Percentiles rank a stretch among this genome's conserved stretches.
Evolutionary conservation across 2,888 invertebrate species (phyloP).

Genomic region (Drosophila multiciliata): DNA sequence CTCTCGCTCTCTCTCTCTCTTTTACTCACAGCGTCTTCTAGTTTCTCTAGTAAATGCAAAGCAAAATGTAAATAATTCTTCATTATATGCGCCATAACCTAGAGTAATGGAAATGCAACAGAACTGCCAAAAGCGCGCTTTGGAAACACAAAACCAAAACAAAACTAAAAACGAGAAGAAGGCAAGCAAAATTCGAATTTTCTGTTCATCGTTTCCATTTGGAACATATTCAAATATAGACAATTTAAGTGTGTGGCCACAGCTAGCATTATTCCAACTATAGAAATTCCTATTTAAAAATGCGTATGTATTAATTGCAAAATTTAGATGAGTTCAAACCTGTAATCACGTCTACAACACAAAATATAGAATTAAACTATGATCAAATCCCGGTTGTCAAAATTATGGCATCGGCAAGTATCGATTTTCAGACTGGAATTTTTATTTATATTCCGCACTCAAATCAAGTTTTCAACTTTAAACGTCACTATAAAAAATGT

Average conservation of each 20-base stretch:
- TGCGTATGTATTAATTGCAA: background rate
- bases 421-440: background rate
- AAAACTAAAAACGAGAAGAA: slow-evolving; percentile 30
- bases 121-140: slow-evolving; percentile 1
- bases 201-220: background rate
- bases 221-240: background rate
- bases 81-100: slow-evolving; percentile 39
- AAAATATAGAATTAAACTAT: background rate
- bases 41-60: slow-evolving; percentile 26
- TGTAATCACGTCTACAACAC: background rate
- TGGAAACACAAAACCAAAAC: slow-evolving; percentile 32
- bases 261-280: background rate
- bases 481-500: background rate
- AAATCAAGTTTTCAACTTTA: background rate
- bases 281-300: background rate
- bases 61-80: slow-evolving; percentile 53
- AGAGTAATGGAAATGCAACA: background rate
- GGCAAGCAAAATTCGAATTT: slow-evolving; percentile 2
- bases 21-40: background rate
- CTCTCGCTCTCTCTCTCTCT: background rate
- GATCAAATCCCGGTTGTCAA: background rate
- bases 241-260: background rate
- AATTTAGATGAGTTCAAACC: too few species aligned
- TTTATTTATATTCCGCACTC: background rate
- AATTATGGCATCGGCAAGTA: background rate